phyloP scores from a whole-genome alignment of 2,888 invertebrate species.

The Noctua fimbriata region DNA sequence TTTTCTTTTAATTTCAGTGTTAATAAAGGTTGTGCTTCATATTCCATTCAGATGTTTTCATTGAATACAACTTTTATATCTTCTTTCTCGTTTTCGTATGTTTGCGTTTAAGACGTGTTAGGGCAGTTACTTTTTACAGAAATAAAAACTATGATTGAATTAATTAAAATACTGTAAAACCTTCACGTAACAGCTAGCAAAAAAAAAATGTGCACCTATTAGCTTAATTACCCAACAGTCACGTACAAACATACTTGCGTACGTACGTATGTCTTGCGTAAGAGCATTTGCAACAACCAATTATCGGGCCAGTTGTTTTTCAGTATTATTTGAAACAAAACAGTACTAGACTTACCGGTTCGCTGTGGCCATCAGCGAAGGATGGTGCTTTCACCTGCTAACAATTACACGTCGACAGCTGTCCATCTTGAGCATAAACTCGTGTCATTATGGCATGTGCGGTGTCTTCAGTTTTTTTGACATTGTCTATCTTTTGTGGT shows the following conservation, averaged over 20 bases:
- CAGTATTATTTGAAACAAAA: conserved; percentile 63
- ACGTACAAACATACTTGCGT: conserved; percentile 43
- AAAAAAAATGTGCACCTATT: conserved; percentile 47
- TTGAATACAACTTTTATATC: no score
- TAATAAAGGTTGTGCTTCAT: not conserved
- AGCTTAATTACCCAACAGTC: conserved; percentile 60
- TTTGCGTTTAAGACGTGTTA: not conserved
- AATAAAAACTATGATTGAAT: conserved; percentile 15
- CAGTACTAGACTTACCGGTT: conserved; percentile 64
- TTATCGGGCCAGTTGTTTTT: conserved; percentile 58
- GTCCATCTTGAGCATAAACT: conserved; percentile 50
- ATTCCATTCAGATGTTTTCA: not conserved
- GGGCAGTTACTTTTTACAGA: not conserved
- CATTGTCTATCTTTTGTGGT: conserved; percentile 28
- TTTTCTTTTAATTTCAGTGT: conserved; percentile 19
- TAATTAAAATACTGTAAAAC: conserved; percentile 21
- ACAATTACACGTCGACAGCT: conserved; percentile 66
- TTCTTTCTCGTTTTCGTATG: not conserved
- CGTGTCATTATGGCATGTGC: conserved; percentile 38
- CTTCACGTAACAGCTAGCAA: conserved; percentile 29
- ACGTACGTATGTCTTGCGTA: conserved; percentile 47
- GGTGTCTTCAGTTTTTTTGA: conserved; percentile 42
- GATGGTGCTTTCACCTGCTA: conserved; percentile 76
- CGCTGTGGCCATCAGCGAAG: conserved; percentile 44
- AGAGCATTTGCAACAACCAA: conserved; percentile 53